Base-by-base conservation (phyloP, 2,888 invertebrate species). In the Drosophila mettleri region DNA sequence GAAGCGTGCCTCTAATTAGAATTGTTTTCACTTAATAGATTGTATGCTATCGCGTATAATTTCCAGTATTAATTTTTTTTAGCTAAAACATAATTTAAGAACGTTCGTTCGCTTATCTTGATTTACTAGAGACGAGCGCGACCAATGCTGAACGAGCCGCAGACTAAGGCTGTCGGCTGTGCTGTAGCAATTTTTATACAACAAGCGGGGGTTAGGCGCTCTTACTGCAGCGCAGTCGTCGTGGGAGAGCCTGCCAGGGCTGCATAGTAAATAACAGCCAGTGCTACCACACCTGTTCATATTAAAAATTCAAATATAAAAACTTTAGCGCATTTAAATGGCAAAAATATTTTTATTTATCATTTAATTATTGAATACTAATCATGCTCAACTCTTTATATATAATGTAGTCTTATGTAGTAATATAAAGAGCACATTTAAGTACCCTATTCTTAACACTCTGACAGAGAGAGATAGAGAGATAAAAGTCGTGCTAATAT, bases 141-240 rank as follows among this genome's bases (percentile, higher is more conserved):
- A 70, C 68, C 52, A 69, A 62, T 62, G 52, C 52, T 65, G 79
- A 87, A 74, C 68, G 67, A 74, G 81, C 81, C 80, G 80, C 67
- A 57, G 71, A 85, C 88, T 85, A 74, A 71, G 45, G 58, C 62
- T 88, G 68, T 27, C 81, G 62, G 78, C 78, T 69, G 51, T 61
- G 49, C 52, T 59, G 74, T 65, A 64, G 74, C 82, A 71, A 72
- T 70, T 85, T 87, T 89, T 83, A 89, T 89, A 89, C 22, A 55
- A 24, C 45, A 65, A 38, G 59, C 49, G 46, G 66, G 43, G 49
- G 63, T 55, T 51, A n/a, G 48, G 20, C 18, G 45, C 61, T 69
- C 59, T 62, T 39, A 52, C 41, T 58, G 60, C 53, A 10, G 63
- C 74, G 81, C 74, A 62, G 36, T 62, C 62, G 70, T 61, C 49